These are phyloP conservation scores for Trissolcus brochymenae DNA, from an alignment of 2,888 invertebrate genomes.

Conservation along the genomic window DNA sequence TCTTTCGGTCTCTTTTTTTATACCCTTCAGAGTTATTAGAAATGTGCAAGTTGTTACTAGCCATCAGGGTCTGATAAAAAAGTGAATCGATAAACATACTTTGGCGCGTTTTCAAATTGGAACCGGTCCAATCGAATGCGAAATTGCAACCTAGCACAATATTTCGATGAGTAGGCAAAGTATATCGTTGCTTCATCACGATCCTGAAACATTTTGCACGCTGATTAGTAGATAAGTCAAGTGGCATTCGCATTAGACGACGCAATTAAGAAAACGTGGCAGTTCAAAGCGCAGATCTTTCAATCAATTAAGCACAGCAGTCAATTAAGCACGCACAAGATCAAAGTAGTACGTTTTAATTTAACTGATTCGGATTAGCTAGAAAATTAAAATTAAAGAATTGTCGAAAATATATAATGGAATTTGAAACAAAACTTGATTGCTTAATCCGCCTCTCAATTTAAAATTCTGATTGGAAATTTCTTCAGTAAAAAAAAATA, in stretches of 20 bases:
- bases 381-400: no score
- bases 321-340: neutral
- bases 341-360: neutral
- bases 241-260: constrained; percentile 52
- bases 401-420: no score
- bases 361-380: no score
- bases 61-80: constrained; percentile 4
- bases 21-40: constrained; percentile 23
- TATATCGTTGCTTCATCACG: constrained; percentile 21
- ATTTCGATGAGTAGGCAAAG: constrained; percentile 29
- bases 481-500: no score
- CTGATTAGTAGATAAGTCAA: constrained; percentile 16
- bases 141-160: constrained; percentile 34
- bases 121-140: constrained; percentile 35
- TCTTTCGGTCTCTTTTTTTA: neutral
- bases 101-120: constrained; percentile 10
- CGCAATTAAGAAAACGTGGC: constrained; percentile 69
- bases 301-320: neutral
- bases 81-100: constrained; percentile 19
- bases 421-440: no score
- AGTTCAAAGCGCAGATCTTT: neutral
- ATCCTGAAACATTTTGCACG: constrained; percentile 20
- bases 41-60: constrained; percentile 37
- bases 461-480: no score
- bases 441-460: no score